Evolutionary conservation across 2,113 vertebrate species (phyloP).

Genomic region (Sialia sialis): DNA sequence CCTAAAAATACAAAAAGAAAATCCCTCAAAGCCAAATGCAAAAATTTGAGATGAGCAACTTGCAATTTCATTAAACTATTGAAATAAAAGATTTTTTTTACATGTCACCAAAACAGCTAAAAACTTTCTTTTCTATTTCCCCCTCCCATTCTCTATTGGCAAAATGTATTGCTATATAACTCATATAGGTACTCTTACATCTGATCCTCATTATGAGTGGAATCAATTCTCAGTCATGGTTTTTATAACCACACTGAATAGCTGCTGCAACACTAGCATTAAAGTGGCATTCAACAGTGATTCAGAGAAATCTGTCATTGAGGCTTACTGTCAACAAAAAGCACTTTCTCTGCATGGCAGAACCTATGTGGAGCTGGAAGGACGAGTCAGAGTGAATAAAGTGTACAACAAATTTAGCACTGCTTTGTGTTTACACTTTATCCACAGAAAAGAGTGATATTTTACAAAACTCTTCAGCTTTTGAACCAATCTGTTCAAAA

Average conservation of each 20-base stretch:
- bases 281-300: background rate
- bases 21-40: background rate
- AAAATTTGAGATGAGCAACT: background rate
- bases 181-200: background rate
- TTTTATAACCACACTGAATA: constrained; percentile 7
- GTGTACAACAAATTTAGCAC: background rate
- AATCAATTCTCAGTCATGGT: background rate
- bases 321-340: background rate
- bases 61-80: background rate
- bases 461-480: background rate
- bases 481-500: background rate
- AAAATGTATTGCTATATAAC: background rate
- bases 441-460: background rate
- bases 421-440: background rate
- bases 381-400: background rate
- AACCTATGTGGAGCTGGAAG: background rate
- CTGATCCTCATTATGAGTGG: constrained; percentile 5
- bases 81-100: background rate
- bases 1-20: background rate
- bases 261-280: background rate
- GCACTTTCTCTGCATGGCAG: background rate
- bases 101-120: background rate
- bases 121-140: background rate
- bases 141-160: background rate
- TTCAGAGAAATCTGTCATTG: constrained; percentile 5